A percentile compares a stretch with the other conserved stretches of the same genome.
Conservation (phyloP, 2,888 invertebrate species). For the Drosophila paucipuncta region DNA sequence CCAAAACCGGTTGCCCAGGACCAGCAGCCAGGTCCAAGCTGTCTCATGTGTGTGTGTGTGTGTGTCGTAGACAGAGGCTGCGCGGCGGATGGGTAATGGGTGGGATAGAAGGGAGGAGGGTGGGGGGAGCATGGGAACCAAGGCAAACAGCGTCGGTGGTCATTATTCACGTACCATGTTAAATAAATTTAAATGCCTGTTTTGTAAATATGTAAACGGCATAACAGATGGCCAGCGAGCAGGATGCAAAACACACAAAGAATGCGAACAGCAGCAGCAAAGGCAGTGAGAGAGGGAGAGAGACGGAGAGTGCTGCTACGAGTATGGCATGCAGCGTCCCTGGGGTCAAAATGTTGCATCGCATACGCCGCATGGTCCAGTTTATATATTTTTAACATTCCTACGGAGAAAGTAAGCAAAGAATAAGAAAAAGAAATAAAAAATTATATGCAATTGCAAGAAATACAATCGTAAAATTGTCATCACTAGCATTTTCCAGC, state of each 20-base stretch:
- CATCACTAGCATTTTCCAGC: background rate
- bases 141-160: conserved; percentile 66
- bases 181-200: conserved; percentile 81
- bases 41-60: conserved; percentile 20
- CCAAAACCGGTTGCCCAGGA: conserved; percentile 38
- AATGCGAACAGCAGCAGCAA: conserved; percentile 6
- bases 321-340: conserved; percentile 11
- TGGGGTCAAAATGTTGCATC: conserved; percentile 26
- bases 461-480: conserved; percentile 10
- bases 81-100: background rate
- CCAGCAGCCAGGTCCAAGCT: conserved; percentile 28
- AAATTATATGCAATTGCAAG: background rate
- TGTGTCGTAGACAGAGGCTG: background rate
- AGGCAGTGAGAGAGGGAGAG: background rate
- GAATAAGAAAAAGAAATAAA: background rate
- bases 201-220: conserved; percentile 78
- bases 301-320: background rate
- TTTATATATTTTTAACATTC: conserved; percentile 22
- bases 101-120: no score
- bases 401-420: background rate
- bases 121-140: conserved; percentile 53
- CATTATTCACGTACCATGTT: conserved; percentile 80
- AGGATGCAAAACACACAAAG: conserved; percentile 3
- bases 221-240: conserved; percentile 67
- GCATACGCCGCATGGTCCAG: conserved; percentile 28